Conservation (phyloP, 1,140 invertebrate species). For the Macrobrachium nipponense region DNA sequence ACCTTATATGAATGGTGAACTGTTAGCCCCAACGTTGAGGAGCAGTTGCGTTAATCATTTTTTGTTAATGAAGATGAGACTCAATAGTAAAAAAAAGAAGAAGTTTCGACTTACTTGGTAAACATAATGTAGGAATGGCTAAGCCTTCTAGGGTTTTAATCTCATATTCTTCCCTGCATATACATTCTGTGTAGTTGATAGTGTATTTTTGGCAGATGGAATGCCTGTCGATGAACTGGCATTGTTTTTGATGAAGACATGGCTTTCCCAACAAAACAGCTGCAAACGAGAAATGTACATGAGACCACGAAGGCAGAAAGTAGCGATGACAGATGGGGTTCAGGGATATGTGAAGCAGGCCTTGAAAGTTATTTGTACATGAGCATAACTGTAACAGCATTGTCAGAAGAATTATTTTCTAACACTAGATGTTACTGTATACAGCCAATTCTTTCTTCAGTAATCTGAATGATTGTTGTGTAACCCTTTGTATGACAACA, state of each 20-base stretch:
- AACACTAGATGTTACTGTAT: too few relatives aligned
- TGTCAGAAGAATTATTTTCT: too few relatives aligned
- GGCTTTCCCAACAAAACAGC: conserved; percentile 33
- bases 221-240: conserved; percentile 30
- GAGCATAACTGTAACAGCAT: too few relatives aligned
- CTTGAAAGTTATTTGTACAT: not conserved
- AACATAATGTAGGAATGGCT: conserved; percentile 25
- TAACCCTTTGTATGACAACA: too few relatives aligned
- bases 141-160: conserved; percentile 31
- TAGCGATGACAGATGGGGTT: not conserved
- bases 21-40: too few relatives aligned
- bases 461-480: too few relatives aligned
- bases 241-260: conserved; percentile 42
- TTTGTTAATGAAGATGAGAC: not conserved
- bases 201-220: conserved; percentile 23
- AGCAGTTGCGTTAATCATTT: too few relatives aligned
- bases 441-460: too few relatives aligned
- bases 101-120: conserved; percentile 31
- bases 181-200: conserved; percentile 20
- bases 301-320: not conserved
- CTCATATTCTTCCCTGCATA: conserved; percentile 36
- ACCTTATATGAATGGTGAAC: too few relatives aligned
- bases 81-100: not conserved
- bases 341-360: not conserved
- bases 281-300: not conserved